Evolutionary conservation across 2,113 vertebrate genomes (phyloP).

Genomic region (Pao palembangensis): DNA sequence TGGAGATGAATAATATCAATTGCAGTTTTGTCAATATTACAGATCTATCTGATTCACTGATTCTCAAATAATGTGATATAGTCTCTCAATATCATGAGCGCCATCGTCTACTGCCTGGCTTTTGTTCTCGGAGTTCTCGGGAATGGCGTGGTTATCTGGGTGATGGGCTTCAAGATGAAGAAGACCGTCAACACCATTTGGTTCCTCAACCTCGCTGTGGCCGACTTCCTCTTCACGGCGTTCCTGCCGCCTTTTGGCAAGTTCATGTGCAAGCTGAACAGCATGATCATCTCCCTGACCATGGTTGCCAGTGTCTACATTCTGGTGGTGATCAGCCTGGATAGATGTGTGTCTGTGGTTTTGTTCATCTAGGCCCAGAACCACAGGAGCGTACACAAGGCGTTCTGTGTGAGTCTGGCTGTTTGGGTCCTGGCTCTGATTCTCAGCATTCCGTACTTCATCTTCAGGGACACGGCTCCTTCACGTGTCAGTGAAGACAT

Average conservation of each 20-base stretch:
- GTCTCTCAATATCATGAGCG: slow-evolving; percentile 65
- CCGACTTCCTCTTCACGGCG: slow-evolving; percentile 81
- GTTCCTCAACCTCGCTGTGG: slow-evolving; percentile 83
- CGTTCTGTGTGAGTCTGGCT: slow-evolving; percentile 65
- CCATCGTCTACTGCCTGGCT: slow-evolving; percentile 73
- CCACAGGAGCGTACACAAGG: slow-evolving; percentile 72
- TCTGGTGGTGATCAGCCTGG: slow-evolving; percentile 81
- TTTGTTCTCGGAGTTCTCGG: slow-evolving; percentile 80
- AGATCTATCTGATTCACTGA: slow-evolving; percentile 27
- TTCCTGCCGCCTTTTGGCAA: slow-evolving; percentile 83
- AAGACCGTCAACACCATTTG: slow-evolving; percentile 81
- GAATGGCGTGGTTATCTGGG: slow-evolving; percentile 87
- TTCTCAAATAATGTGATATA: slow-evolving; percentile 58
- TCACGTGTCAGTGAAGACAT: slow-evolving; percentile 36
- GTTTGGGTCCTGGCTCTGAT: slow-evolving; percentile 79
- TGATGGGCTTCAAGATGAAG: slow-evolving; percentile 83
- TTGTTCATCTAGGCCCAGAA: slow-evolving; percentile 83
- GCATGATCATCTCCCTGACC: slow-evolving; percentile 74
- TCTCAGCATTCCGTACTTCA: slow-evolving; percentile 73
- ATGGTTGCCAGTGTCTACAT: slow-evolving; percentile 83
- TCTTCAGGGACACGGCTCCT: slow-evolving; percentile 67
- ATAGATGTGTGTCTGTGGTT: slow-evolving; percentile 80
- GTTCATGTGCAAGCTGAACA: slow-evolving; percentile 79
- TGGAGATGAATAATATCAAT: not conserved
- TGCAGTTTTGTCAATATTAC: not conserved